These are phyloP conservation scores for Penaeus indicus DNA, from an alignment of 1,140 invertebrate genomes.

Conservation along the genomic window DNA sequence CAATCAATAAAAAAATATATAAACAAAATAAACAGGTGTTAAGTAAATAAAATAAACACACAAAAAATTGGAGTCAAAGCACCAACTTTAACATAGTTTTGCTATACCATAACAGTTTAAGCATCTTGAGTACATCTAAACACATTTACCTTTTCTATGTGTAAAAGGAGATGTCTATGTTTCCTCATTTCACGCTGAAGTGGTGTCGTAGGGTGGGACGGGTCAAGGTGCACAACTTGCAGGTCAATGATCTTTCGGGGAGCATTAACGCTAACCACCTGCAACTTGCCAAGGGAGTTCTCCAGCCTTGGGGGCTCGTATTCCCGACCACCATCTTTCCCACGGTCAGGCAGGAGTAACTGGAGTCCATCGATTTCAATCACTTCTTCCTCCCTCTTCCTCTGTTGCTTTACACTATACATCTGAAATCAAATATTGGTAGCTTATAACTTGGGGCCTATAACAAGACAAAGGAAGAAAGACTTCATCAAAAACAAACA, in stretches of 20 bases:
- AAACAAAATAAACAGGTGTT: too few relatives aligned
- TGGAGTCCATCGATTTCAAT: slow-evolving; percentile 60
- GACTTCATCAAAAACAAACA: too few relatives aligned
- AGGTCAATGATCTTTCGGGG: slow-evolving; percentile 94
- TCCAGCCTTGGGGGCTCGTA: slow-evolving; percentile 89
- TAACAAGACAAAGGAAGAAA: too few relatives aligned
- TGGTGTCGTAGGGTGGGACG: slow-evolving; percentile 60
- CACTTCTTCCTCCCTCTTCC: slow-evolving; percentile 56
- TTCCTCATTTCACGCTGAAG: slow-evolving; percentile 63
- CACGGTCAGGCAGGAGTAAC: slow-evolving; percentile 55
- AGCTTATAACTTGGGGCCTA: background rate
- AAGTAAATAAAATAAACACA: too few relatives aligned
- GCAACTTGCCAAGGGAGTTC: slow-evolving; percentile 89
- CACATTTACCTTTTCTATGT: slow-evolving; percentile 57
- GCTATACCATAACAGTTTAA: background rate
- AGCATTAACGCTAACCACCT: slow-evolving; percentile 79
- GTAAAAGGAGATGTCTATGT: slow-evolving; percentile 62
- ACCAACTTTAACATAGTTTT: too few relatives aligned
- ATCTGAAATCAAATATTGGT: slow-evolving; percentile 78
- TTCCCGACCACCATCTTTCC: slow-evolving; percentile 52
- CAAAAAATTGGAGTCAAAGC: too few relatives aligned
- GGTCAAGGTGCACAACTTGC: slow-evolving; percentile 76
- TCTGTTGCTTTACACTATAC: slow-evolving; percentile 76
- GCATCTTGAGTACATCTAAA: background rate
- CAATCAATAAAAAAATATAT: too few relatives aligned